Evolutionary conservation across 2,888 invertebrate genomes (phyloP).

Genomic region (Bursaphelenchus okinawaensis): DNA sequence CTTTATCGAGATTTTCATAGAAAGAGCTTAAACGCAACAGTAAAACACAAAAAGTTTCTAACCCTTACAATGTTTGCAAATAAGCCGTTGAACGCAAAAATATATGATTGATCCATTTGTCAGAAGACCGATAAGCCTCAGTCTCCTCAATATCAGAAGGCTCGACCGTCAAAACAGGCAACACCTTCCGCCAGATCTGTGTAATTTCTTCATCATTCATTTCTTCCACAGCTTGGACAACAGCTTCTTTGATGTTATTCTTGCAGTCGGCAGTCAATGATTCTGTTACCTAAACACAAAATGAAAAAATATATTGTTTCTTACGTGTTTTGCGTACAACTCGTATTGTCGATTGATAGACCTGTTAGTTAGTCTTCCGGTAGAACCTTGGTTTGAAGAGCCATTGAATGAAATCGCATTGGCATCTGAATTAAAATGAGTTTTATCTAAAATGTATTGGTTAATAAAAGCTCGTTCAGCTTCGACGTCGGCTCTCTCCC

Average conservation of each 20-base stretch:
- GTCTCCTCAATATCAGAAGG: conserved; percentile 11
- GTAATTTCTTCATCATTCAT: conserved; percentile 25
- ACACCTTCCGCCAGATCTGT: conserved; percentile 28
- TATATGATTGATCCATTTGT: conserved; percentile 29
- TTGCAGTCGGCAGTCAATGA: background rate
- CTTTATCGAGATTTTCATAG: background rate
- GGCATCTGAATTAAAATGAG: background rate
- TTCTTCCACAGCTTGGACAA: conserved; percentile 23
- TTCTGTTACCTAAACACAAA: background rate
- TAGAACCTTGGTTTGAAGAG: background rate
- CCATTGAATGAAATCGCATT: background rate
- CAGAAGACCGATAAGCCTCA: conserved; percentile 19
- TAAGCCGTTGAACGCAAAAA: conserved; percentile 35
- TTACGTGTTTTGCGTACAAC: background rate
- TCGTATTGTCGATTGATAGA: background rate
- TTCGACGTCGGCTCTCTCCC: conserved; percentile 41
- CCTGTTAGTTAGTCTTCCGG: background rate
- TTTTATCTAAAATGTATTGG: conserved; percentile 38
- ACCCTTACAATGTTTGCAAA: conserved; percentile 36
- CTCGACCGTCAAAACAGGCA: conserved; percentile 17
- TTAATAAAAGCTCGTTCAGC: conserved; percentile 53
- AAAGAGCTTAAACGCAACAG: too few relatives aligned
- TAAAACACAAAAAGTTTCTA: background rate
- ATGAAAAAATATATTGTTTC: background rate
- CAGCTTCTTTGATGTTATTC: conserved; percentile 10